Percentiles rank a stretch among this genome's conserved stretches.
These are phyloP conservation scores for Muschampia plurimacula DNA, from an alignment of 2,888 invertebrate species.

Conservation along the genomic window DNA sequence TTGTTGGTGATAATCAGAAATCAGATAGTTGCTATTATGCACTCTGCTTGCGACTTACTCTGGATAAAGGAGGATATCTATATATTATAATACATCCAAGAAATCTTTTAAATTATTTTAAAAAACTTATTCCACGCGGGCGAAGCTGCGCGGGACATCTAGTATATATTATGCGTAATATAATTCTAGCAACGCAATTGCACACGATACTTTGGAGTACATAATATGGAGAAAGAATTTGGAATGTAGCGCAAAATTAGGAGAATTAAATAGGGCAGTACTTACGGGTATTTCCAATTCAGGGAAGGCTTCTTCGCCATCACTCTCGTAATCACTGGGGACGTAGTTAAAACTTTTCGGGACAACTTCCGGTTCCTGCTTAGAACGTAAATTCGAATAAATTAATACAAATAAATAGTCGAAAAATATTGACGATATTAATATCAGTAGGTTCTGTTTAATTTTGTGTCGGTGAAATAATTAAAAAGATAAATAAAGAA, in stretches of 20 bases:
- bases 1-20: neutral
- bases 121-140: too few species aligned
- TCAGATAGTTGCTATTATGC: neutral
- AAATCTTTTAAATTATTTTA: too few species aligned
- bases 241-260: too few species aligned
- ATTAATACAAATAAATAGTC: neutral
- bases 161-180: too few species aligned
- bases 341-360: constrained; percentile 63
- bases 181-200: too few species aligned
- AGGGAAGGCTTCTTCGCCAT: constrained; percentile 78
- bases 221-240: too few species aligned
- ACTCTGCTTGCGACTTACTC: neutral
- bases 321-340: constrained; percentile 78
- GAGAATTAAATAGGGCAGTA: constrained; percentile 42
- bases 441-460: neutral
- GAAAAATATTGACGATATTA: too few species aligned
- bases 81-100: too few species aligned
- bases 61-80: neutral
- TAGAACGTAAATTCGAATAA: neutral
- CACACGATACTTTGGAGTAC: too few species aligned
- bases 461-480: constrained; percentile 26
- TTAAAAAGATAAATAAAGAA: constrained; percentile 23
- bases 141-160: too few species aligned
- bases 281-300: constrained; percentile 79
- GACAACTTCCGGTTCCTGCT: constrained; percentile 70